These are phyloP conservation scores for Monodelphis domestica DNA, from an alignment of 2,797 vertebrate genomes.

Conservation along the genomic window DNA sequence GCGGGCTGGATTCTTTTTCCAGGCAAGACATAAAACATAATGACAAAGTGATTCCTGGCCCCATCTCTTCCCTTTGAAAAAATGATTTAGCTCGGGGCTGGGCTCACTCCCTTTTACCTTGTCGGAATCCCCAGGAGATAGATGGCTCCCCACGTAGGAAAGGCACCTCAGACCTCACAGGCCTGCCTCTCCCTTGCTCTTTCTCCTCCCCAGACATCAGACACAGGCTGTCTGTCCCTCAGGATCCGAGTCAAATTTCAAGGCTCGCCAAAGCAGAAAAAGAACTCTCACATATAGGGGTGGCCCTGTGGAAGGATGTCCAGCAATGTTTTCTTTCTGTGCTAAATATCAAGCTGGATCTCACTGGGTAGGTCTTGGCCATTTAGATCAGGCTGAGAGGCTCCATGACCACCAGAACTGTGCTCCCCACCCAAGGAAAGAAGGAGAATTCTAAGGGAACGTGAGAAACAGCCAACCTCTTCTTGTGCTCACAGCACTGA, in stretches of 20 bases:
- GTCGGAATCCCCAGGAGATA: conserved; percentile 72
- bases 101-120: conserved; percentile 73
- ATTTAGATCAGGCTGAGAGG: conserved; percentile 59
- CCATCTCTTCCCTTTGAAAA: conserved; percentile 78
- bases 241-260: conserved; percentile 6
- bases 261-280: conserved; percentile 60
- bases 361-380: conserved; percentile 52
- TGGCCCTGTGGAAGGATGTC: conserved; percentile 64
- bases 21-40: conserved; percentile 73
- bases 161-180: conserved; percentile 58
- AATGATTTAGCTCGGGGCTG: conserved; percentile 77
- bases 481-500: not conserved
- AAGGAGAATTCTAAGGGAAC: conserved; percentile 27
- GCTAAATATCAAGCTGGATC: conserved; percentile 69
- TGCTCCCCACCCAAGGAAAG: conserved; percentile 50
- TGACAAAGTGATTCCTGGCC: conserved; percentile 80
- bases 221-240: conserved; percentile 59
- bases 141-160: conserved; percentile 64
- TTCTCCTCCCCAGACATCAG: conserved; percentile 57
- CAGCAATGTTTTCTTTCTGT: conserved; percentile 59
- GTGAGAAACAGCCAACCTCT: not conserved
- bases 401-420: conserved; percentile 45
- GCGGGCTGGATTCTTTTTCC: conserved; percentile 62
- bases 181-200: conserved; percentile 44
- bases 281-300: conserved; percentile 58